phyloP scores from a whole-genome alignment of 1,140 invertebrate genomes.

The Lordiphosa stackelbergi region DNA sequence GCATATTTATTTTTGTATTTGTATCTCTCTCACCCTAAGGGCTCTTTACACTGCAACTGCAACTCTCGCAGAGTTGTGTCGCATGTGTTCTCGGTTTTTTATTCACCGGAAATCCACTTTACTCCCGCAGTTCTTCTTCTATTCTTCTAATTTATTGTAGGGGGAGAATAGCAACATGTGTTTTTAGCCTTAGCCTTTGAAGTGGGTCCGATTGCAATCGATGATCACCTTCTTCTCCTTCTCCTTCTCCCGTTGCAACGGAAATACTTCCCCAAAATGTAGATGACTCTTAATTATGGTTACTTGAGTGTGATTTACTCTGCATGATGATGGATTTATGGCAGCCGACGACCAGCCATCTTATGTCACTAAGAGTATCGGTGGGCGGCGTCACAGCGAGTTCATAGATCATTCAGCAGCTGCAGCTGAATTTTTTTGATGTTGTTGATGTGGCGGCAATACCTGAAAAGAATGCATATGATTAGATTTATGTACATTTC shows the following conservation, averaged over 20 bases:
- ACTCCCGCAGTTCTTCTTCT: slow-evolving; percentile 37
- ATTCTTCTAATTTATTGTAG: slow-evolving; percentile 56
- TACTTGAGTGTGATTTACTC: slow-evolving; percentile 55
- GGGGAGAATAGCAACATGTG: slow-evolving; percentile 50
- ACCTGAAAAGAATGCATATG: slow-evolving; percentile 55
- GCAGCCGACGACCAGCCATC: slow-evolving; percentile 41
- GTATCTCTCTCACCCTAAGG: slow-evolving; percentile 21
- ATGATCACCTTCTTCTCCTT: slow-evolving; percentile 56
- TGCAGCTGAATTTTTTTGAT: slow-evolving; percentile 14
- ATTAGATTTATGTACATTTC: slow-evolving; percentile 64
- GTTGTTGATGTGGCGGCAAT: slow-evolving; percentile 49
- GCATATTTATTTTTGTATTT: slow-evolving; percentile 63
- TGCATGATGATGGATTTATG: slow-evolving; percentile 69
- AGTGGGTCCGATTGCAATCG: slow-evolving; percentile 45
- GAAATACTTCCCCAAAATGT: slow-evolving; percentile 57
- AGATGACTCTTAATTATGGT: slow-evolving; percentile 49
- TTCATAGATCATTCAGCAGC: slow-evolving; percentile 55
- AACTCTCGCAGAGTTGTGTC: slow-evolving; percentile 40
- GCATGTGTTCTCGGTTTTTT: slow-evolving; percentile 57
- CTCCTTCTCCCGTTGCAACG: slow-evolving; percentile 35
- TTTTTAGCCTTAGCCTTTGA: slow-evolving; percentile 47
- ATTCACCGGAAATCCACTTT: slow-evolving; percentile 77
- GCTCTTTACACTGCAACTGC: slow-evolving; percentile 25
- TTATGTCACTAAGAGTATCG: slow-evolving; percentile 38
- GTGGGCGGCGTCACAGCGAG: slow-evolving; percentile 8